Conservation (phyloP, 2,888 invertebrate species). For the Idaea straminata region DNA sequence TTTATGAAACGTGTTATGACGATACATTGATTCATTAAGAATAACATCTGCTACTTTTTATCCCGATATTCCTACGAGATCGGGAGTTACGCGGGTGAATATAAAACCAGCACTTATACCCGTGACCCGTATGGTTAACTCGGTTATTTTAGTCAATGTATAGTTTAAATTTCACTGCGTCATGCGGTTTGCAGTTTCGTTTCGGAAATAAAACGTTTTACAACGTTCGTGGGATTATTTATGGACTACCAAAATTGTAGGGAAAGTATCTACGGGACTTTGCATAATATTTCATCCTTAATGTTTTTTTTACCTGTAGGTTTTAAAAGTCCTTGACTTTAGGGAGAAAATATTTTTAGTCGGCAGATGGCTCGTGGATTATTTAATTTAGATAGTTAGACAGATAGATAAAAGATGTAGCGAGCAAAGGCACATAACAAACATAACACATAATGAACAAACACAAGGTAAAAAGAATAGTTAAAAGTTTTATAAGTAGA, state of each 20-base stretch:
- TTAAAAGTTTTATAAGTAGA: too few relatives aligned
- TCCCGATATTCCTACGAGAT: background rate
- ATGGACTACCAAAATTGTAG: background rate
- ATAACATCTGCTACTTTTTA: too few relatives aligned
- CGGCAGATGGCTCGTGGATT: too few relatives aligned
- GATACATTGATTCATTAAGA: too few relatives aligned
- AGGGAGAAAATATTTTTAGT: too few relatives aligned
- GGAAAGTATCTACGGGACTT: background rate
- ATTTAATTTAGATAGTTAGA: too few relatives aligned
- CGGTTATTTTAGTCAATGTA: background rate
- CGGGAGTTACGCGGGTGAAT: background rate
- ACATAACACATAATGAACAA: too few relatives aligned
- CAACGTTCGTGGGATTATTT: background rate
- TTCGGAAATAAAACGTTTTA: slow-evolving; percentile 1
- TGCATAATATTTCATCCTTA: background rate
- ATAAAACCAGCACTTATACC: background rate
- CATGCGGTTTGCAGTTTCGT: background rate
- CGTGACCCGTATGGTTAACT: background rate
- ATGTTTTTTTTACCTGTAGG: background rate
- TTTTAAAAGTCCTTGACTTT: background rate
- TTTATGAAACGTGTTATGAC: too few relatives aligned
- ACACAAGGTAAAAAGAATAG: too few relatives aligned
- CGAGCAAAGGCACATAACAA: too few relatives aligned
- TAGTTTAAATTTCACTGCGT: background rate
- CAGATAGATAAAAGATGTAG: too few relatives aligned